Base-by-base conservation (phyloP, 2,888 invertebrate species). In the Drosophila setosimentum region DNA sequence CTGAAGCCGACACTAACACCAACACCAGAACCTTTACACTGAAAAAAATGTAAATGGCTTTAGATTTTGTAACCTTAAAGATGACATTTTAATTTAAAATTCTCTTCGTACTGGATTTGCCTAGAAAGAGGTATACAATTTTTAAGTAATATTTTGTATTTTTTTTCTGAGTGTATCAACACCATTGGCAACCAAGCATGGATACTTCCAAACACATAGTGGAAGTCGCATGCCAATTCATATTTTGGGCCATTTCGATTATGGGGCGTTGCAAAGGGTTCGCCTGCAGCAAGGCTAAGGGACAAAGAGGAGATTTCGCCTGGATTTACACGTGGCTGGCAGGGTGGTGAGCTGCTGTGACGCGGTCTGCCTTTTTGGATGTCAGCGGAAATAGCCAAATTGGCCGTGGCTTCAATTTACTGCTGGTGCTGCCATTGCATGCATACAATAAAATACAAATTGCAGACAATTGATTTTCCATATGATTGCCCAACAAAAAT, bases 391-490 rank as follows among this genome's bases (percentile, higher is more conserved):
- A 87, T 83, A 77, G 60, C 78, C 77, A 87, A 87, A 87, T 87
- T 89, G 87, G 80, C 91, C 87, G 84, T 90, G 87, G 87, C 91
- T 89, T 78, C 80, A 82, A 80, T 90, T 87, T 75, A 54, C 48
- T 58, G 48, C 66, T 69, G 64, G 32, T 51, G 59, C 37, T 48
- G 35, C 50, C 57, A 66, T 69, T 63, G 87, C 75, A 74, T 76
- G 69, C 75, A 79, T 42, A 87, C 73, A 78, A 84, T 84, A 82
- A 85, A 87, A 76, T 66, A 83, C 77, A 89, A 87, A 90, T 87
- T 89, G 82, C 80, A 77, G 78, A 77, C 80, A 89, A 87, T 90
- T 87, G 87, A 90, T 84, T 87, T 87, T 87, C 70, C 82, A 77
- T 83, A 80, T 86, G 89, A 88, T 80, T 86, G 83, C 75, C 62